These are phyloP conservation scores for Cyprinus carpio DNA, from an alignment of 2,113 vertebrate species.

Conservation along the genomic window DNA sequence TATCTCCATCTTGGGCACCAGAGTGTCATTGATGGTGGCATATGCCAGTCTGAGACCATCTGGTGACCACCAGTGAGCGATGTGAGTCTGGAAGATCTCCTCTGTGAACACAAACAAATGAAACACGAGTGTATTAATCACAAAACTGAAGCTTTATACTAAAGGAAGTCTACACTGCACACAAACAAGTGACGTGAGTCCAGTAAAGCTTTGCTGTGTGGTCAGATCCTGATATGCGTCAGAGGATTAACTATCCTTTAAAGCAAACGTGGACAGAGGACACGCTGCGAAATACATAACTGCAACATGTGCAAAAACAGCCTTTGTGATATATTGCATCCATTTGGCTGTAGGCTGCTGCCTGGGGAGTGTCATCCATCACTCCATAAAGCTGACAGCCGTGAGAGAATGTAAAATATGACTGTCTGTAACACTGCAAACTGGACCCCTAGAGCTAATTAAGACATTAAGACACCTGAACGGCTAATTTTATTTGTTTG, in stretches of 20 bases:
- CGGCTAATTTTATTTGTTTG: background rate
- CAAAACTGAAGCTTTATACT: background rate
- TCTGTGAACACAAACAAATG: slow-evolving; percentile 72
- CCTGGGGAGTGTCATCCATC: slow-evolving; percentile 42
- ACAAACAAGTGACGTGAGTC: background rate
- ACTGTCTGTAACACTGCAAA: background rate
- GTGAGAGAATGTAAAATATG: slow-evolving; percentile 11
- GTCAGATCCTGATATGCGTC: background rate
- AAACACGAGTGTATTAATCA: slow-evolving; percentile 11
- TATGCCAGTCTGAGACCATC: slow-evolving; percentile 92
- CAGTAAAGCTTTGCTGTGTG: background rate
- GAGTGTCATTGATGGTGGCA: slow-evolving; percentile 91
- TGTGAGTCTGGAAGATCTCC: slow-evolving; percentile 90
- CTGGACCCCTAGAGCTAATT: background rate
- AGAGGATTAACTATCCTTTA: background rate
- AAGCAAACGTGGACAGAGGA: slow-evolving; percentile 4
- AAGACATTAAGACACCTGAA: slow-evolving; percentile 2
- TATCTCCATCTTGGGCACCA: slow-evolving; percentile 92
- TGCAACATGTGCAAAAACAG: slow-evolving; percentile 1
- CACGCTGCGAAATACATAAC: background rate
- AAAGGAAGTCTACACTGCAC: too few species aligned
- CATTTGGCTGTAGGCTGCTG: background rate
- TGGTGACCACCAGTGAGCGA: slow-evolving; percentile 97
- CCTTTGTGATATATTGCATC: slow-evolving; percentile 48
- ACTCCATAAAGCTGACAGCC: slow-evolving; percentile 27